Conservation (phyloP, 2,888 invertebrate species). For the Andrena bicolor region DNA sequence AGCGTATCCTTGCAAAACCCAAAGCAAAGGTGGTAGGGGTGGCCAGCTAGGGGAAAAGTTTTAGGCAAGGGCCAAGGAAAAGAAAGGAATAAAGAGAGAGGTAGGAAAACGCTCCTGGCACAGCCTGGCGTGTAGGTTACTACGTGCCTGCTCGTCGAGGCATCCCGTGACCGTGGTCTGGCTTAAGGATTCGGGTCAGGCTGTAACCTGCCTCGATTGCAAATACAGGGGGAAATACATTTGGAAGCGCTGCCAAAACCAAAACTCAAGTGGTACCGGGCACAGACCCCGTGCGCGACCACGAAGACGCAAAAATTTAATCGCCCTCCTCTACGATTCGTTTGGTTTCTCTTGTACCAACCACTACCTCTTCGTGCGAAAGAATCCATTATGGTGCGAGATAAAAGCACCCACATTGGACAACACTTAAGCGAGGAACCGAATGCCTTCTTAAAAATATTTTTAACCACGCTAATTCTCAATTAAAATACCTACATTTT, state of each 20-base stretch:
- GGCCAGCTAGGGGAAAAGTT: constrained; percentile 62
- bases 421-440: background rate
- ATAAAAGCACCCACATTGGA: background rate
- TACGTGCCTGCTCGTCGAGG: constrained; percentile 78
- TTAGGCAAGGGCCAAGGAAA: constrained; percentile 62
- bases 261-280: constrained; percentile 78
- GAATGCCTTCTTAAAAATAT: background rate
- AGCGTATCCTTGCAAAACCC: constrained; percentile 54
- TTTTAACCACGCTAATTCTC: background rate
- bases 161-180: constrained; percentile 77
- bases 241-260: constrained; percentile 81
- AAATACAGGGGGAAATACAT: constrained; percentile 79
- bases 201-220: constrained; percentile 81
- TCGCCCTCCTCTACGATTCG: constrained; percentile 65
- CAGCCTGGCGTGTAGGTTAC: constrained; percentile 79
- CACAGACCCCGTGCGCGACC: constrained; percentile 63
- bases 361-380: background rate
- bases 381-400: background rate
- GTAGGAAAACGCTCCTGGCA: constrained; percentile 74
- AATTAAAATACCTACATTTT: too few species aligned
- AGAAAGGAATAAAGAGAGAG: constrained; percentile 61
- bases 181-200: constrained; percentile 82
- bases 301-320: constrained; percentile 78
- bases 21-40: constrained; percentile 27
- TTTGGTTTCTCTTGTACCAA: constrained; percentile 30